These are phyloP conservation scores for Dasyornis broadbenti DNA, from an alignment of 2,113 vertebrate genomes.

Conservation along the genomic window DNA sequence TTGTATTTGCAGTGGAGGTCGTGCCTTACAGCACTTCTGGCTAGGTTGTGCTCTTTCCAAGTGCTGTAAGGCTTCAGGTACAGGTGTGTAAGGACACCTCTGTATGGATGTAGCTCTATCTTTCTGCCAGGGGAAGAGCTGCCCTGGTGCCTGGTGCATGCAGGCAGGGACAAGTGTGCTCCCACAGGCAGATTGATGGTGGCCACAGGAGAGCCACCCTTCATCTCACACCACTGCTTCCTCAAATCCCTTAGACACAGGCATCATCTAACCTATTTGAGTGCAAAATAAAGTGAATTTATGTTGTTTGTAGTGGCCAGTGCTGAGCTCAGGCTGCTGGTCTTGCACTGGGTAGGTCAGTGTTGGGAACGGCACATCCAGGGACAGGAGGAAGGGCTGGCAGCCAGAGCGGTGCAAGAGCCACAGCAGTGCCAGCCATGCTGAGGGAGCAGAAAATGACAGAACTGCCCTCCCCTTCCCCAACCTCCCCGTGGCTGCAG, in stretches of 20 bases:
- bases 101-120: neutral
- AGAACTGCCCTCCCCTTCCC: neutral
- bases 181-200: fast-evolving
- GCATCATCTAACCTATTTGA: fast-evolving
- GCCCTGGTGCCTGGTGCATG: fast-evolving
- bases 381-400: neutral
- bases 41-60: neutral
- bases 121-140: neutral
- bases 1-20: neutral
- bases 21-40: fast-evolving
- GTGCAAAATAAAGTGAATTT: neutral
- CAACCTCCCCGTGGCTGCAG: neutral
- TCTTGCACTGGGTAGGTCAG: fast-evolving
- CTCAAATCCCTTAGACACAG: neutral
- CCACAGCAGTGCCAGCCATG: neutral
- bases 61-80: neutral
- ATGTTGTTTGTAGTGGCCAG: fast-evolving
- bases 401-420: fast-evolving
- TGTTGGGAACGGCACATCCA: fast-evolving
- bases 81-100: neutral
- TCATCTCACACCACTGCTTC: neutral
- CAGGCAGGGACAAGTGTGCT: neutral
- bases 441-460: neutral
- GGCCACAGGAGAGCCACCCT: neutral
- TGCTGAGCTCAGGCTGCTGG: neutral